phyloP scores from a whole-genome alignment of 2,888 invertebrate species.

The Habrosyne pyritoides region DNA sequence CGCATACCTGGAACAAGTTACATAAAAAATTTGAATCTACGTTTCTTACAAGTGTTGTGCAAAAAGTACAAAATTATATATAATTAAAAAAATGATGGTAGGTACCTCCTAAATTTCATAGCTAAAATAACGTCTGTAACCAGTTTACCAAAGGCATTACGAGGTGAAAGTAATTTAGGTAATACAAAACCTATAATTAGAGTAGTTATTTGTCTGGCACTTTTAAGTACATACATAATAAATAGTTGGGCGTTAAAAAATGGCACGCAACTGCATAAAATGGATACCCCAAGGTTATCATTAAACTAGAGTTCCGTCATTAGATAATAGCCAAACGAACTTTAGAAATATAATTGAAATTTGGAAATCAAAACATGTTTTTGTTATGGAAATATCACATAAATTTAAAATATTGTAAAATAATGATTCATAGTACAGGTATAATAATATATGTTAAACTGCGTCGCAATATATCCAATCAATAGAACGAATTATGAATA shows the following conservation, averaged over 20 bases:
- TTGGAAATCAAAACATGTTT: background rate
- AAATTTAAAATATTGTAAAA: background rate
- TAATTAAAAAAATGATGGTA: too few relatives aligned
- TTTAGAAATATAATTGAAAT: background rate
- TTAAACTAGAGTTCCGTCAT: background rate
- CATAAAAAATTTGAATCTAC: background rate
- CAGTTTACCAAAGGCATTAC: conserved; percentile 2
- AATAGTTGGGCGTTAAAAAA: background rate
- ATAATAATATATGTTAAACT: background rate
- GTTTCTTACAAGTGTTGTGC: background rate
- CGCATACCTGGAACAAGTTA: conserved; percentile 88
- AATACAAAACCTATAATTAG: conserved; percentile 2
- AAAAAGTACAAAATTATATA: background rate
- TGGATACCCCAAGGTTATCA: background rate
- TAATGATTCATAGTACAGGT: background rate
- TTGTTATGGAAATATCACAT: background rate
- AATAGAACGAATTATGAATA: conserved; percentile 8
- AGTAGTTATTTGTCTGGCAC: conserved; percentile 1
- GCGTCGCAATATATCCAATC: background rate
- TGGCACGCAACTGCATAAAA: background rate
- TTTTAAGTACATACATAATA: background rate
- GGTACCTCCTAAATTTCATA: background rate
- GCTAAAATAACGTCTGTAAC: background rate
- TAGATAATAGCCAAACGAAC: background rate
- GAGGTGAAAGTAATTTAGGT: conserved; percentile 7